Evolutionary conservation across 2,797 vertebrate genomes (phyloP), one percentile per base, ranked within the genome.

Genomic region (Hydrocynus forskahlii): DNA sequence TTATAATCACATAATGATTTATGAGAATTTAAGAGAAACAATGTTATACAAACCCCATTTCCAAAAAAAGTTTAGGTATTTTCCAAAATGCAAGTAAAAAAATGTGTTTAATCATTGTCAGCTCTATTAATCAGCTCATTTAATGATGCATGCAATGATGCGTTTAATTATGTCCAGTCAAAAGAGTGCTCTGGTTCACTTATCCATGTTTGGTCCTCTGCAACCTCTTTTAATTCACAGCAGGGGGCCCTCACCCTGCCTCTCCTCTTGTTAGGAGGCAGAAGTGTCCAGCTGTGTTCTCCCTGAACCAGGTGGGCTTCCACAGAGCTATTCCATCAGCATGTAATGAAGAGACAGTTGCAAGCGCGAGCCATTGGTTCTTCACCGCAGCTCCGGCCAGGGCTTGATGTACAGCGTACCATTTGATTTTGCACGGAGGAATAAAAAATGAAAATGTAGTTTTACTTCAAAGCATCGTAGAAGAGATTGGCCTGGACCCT

Each of bases 241-340:
- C 35, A 9, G 48, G 38, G 10, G 10, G 43, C 43, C 50, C 66
- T 67, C 2, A 19, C 70, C 72, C 66, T 74, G 59, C 40, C 82
- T 83, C 23, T 79, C 54, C 70, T 75, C 73, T 73, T 43, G 29
- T 62, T 40, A 21, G 69, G 38, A 82, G 78, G 81, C 68, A 80
- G 78, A 80, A 72, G 64, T 68, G 73, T 69, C 78, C 79, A 86
- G 82, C 85, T 82, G 85, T 35, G 66, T 79, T 80, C 40, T 75
- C 66, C 45, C 77, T 69, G 72, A 72, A 59, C 66, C 35, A 54
- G 76, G 76, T 85, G 75, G 67, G 79, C 50, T 72, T 70, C 79
- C 60, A 66, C 71, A 81, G 63, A 82, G 80, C 79, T 60, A 81
- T 76, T 82, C 66, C 67, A 85, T 85, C 78, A 76, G 50, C 55